These are phyloP conservation scores for Microcebus murinus DNA, from an alignment of 2,113 vertebrate species.

Conservation along the genomic window DNA sequence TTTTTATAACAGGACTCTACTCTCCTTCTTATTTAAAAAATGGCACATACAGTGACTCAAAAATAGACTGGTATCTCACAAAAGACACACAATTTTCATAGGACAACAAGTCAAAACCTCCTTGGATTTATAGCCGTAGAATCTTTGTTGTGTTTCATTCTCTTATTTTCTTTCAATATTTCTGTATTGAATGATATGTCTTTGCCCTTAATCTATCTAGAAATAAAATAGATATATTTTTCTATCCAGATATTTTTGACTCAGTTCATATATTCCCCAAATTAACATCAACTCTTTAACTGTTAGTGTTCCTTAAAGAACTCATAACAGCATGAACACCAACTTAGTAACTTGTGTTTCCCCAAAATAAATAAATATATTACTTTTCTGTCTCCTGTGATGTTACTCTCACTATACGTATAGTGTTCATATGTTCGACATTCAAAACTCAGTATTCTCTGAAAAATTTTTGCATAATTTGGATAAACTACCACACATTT, in stretches of 20 bases:
- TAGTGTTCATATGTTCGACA: neutral
- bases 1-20: neutral
- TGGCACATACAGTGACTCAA: neutral
- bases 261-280: neutral
- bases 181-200: neutral
- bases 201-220: neutral
- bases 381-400: constrained; percentile 11
- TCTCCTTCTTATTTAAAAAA: neutral
- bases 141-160: neutral
- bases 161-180: neutral
- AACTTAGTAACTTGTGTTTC: neutral
- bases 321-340: neutral
- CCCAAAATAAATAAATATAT: neutral
- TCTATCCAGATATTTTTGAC: neutral
- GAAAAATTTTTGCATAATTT: neutral
- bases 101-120: neutral
- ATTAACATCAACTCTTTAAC: neutral
- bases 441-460: neutral
- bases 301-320: neutral
- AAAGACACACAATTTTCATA: neutral
- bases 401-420: neutral
- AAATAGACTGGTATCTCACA: neutral
- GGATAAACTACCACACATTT: neutral
- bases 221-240: neutral
- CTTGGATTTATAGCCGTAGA: neutral